phyloP scores from a whole-genome alignment of 2,113 vertebrate species.

The Paralichthys olivaceus region DNA sequence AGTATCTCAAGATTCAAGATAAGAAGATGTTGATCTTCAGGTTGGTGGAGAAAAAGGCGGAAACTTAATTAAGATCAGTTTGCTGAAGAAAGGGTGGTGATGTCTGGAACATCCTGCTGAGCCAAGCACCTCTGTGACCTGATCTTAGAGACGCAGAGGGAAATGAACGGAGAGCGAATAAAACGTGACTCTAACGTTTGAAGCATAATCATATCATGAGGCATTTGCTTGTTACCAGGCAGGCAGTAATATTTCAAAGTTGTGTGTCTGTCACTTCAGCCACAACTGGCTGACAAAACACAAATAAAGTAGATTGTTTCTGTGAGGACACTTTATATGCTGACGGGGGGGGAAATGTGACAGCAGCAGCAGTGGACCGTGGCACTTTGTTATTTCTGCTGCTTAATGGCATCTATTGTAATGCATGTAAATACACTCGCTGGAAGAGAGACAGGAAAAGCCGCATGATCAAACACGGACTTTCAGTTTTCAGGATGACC shows the following conservation, averaged over 20 bases:
- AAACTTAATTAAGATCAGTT: no score
- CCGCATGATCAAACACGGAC: background rate
- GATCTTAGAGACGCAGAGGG: no score
- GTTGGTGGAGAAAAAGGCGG: no score
- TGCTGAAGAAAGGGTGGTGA: no score
- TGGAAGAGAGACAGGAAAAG: background rate
- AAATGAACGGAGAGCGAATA: no score
- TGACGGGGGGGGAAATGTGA: background rate
- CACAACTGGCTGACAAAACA: background rate
- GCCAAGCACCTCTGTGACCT: no score
- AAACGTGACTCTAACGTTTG: no score
- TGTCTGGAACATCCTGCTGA: no score
- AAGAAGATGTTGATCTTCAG: no score
- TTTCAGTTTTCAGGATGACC: background rate
- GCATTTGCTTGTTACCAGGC: background rate
- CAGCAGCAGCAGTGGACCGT: background rate
- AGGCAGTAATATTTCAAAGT: background rate
- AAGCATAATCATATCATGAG: background rate
- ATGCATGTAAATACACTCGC: no score
- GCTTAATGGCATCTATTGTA: background rate
- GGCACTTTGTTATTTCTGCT: slow-evolving; percentile 2
- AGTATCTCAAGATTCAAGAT: no score
- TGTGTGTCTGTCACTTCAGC: background rate
- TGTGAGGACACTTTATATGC: background rate
- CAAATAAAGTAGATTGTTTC: background rate